Conservation (phyloP, 2,797 vertebrate species). For the Spondyliosoma cantharus region DNA sequence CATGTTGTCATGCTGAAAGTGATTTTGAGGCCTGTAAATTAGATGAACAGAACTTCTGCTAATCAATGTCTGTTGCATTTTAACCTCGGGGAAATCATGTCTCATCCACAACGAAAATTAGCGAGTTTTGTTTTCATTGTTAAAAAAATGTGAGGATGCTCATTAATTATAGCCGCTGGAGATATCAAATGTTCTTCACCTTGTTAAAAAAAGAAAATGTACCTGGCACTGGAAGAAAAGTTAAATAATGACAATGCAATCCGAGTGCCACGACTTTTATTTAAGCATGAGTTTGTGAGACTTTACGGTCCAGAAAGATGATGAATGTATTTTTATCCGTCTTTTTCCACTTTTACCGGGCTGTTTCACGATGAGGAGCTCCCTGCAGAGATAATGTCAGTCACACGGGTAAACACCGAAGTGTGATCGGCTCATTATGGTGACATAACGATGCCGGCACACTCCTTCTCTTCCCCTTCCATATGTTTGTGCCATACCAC, state of each 20-base stretch:
- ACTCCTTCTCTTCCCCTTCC: conserved; percentile 16
- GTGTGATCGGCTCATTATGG: conserved; percentile 68
- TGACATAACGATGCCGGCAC: conserved; percentile 21
- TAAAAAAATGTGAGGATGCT: conserved; percentile 37
- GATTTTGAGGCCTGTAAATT: conserved; percentile 59
- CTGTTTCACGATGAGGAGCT: conserved; percentile 63
- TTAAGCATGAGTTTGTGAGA: conserved; percentile 44
- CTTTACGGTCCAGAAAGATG: conserved; percentile 61
- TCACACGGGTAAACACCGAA: conserved; percentile 59
- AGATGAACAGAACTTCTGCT: conserved; percentile 58
- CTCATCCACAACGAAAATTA: conserved; percentile 33
- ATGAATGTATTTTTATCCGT: conserved; percentile 61
- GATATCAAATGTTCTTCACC: conserved; percentile 47
- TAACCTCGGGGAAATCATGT: conserved; percentile 60
- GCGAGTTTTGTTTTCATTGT: conserved; percentile 56
- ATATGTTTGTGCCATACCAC: conserved; percentile 27
- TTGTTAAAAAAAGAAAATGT: conserved; percentile 34
- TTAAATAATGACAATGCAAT: conserved; percentile 44
- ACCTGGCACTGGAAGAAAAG: conserved; percentile 28
- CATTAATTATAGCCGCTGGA: conserved; percentile 44
- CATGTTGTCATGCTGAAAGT: conserved; percentile 43
- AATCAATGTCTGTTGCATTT: conserved; percentile 55
- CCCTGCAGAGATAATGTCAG: conserved; percentile 60
- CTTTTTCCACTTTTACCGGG: conserved; percentile 49
- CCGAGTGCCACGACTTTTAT: conserved; percentile 44